These are phyloP conservation scores for Zosterops borbonicus DNA, from an alignment of 2,113 vertebrate genomes.

Conservation along the genomic window DNA sequence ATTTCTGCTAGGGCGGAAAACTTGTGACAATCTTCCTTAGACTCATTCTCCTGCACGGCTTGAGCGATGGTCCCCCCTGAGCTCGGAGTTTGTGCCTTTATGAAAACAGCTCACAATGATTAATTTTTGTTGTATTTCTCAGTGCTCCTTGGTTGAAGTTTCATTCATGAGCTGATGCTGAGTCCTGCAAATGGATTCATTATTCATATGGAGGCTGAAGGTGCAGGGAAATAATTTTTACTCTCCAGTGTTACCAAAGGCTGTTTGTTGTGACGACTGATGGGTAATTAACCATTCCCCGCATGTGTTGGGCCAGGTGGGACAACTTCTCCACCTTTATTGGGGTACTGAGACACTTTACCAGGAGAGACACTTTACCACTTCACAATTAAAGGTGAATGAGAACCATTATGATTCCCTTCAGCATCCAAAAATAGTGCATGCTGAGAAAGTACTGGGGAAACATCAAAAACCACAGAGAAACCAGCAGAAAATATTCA, in stretches of 20 bases:
- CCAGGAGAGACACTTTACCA: neutral
- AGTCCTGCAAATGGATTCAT: conserved; percentile 15
- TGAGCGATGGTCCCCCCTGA: neutral
- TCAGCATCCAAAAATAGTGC: neutral
- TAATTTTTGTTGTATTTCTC: conserved; percentile 24
- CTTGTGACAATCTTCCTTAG: neutral
- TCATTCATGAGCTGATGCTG: conserved; percentile 30
- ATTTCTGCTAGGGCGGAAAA: neutral
- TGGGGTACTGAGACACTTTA: neutral
- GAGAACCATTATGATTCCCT: neutral
- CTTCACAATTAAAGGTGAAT: neutral
- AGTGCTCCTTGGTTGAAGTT: neutral
- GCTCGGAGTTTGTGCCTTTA: neutral
- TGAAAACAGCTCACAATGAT: conserved; percentile 7
- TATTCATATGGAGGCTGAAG: neutral
- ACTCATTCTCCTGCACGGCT: neutral
- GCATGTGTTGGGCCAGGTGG: neutral
- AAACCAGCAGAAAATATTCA: neutral
- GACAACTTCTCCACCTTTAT: neutral
- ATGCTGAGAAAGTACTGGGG: neutral
- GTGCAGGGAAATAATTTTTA: neutral
- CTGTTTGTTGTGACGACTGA: neutral
- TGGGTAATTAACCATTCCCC: neutral
- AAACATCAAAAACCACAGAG: neutral
- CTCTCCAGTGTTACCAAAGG: neutral